These are phyloP conservation scores for Rhynchopsitta pachyrhyncha DNA, from an alignment of 2,113 vertebrate genomes.

Conservation along the genomic window DNA sequence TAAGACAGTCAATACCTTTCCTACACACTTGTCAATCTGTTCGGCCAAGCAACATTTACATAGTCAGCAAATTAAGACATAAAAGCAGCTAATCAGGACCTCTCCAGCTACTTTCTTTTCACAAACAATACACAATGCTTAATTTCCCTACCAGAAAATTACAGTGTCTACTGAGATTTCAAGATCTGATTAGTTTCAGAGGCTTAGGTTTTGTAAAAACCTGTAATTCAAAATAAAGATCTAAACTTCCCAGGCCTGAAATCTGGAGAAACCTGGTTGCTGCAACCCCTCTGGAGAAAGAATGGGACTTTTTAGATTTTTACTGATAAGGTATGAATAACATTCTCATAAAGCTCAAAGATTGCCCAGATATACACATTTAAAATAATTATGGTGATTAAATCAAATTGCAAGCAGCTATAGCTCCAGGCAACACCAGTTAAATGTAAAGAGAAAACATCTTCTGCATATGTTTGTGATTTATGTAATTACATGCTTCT, in stretches of 20 bases:
- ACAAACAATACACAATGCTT: conserved; percentile 60
- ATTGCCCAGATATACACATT: conserved; percentile 70
- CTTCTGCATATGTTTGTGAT: conserved; percentile 74
- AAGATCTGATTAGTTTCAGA: conserved; percentile 67
- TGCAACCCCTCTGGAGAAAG: conserved; percentile 24
- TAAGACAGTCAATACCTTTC: conserved; percentile 7
- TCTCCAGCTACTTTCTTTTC: conserved; percentile 60
- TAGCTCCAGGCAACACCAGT: conserved; percentile 68
- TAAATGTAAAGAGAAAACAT: conserved; percentile 70
- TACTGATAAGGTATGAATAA: conserved; percentile 72
- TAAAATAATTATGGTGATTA: conserved; percentile 76
- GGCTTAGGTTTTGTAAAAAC: conserved; percentile 22
- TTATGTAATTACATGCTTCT: conserved; percentile 72
- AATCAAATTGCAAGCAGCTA: conserved; percentile 69
- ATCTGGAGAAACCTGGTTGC: conserved; percentile 49
- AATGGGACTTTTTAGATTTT: conserved; percentile 62
- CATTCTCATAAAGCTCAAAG: conserved; percentile 71
- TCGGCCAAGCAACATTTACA: conserved; percentile 39
- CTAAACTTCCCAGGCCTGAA: conserved; percentile 43
- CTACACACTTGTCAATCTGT: conserved; percentile 43
- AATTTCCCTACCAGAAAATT: conserved; percentile 71
- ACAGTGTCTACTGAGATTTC: conserved; percentile 59
- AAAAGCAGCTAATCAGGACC: conserved; percentile 48
- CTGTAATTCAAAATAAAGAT: conserved; percentile 57
- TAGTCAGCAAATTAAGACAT: conserved; percentile 58